phyloP scores from a whole-genome alignment of 2,797 vertebrate species.

The Leptatherina wallacei region DNA sequence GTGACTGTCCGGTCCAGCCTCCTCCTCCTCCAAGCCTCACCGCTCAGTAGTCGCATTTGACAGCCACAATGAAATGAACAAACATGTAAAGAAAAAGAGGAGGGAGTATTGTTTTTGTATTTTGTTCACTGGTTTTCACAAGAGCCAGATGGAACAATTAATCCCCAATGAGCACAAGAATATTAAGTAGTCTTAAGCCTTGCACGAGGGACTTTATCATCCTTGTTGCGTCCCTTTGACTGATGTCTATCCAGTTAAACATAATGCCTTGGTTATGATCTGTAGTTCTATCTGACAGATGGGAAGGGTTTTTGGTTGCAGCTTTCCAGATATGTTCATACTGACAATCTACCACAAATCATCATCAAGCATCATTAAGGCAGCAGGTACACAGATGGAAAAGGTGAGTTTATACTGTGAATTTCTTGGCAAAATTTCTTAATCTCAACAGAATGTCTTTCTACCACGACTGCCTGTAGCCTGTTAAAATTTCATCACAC shows the following conservation, averaged over 20 bases:
- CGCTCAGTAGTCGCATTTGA: conserved; percentile 41
- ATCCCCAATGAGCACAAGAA: conserved; percentile 80
- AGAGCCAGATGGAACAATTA: conserved; percentile 90
- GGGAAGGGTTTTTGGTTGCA: conserved; percentile 46
- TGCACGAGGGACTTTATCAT: conserved; percentile 49
- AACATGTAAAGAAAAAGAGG: conserved; percentile 44
- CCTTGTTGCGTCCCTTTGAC: conserved; percentile 39
- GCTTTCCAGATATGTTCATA: conserved; percentile 33
- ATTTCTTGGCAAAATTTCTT: conserved; percentile 2
- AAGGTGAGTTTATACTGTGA: conserved; percentile 14
- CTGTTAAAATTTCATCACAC: conserved; percentile 45
- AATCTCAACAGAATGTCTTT: not conserved
- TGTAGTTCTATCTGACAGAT: conserved; percentile 64
- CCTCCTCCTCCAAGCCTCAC: conserved; percentile 43
- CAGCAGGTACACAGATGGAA: not conserved
- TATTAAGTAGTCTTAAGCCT: conserved; percentile 72
- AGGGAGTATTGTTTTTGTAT: conserved; percentile 18
- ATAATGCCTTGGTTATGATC: conserved; percentile 38
- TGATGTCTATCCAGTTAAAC: conserved; percentile 56
- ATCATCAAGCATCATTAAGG: conserved; percentile 7
- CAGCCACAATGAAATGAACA: conserved; percentile 51
- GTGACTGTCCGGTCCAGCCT: conserved; percentile 56
- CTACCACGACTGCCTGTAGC: conserved; percentile 1
- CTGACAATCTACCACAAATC: conserved; percentile 26
- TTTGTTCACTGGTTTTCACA: conserved; percentile 63